A percentile compares a stretch with the other conserved stretches of the same genome.
Evolutionary conservation across 2,797 vertebrate species (phyloP).

Genomic region (Eupleurogrammus muticus): DNA sequence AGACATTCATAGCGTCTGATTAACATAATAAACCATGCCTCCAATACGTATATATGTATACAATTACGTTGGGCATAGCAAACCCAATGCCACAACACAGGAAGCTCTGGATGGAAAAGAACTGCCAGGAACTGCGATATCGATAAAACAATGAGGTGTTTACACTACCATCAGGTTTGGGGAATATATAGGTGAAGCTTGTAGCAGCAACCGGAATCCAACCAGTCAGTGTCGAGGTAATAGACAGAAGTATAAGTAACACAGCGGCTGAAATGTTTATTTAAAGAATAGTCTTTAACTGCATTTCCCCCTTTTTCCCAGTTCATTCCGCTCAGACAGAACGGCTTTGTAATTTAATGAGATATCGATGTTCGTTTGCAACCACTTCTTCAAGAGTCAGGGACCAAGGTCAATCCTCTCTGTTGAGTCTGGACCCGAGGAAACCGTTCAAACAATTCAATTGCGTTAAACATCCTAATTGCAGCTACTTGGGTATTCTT

Average conservation of each 20-base stretch:
- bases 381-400: background rate
- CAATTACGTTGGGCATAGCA: too few species aligned
- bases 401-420: background rate
- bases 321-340: constrained; percentile 1
- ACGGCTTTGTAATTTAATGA: background rate
- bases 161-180: background rate
- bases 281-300: background rate
- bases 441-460: background rate
- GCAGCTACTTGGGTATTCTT: background rate
- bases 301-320: background rate
- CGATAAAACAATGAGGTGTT: background rate
- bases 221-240: background rate
- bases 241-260: background rate
- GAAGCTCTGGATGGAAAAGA: background rate
- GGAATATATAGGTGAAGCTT: too few species aligned
- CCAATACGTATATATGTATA: too few species aligned
- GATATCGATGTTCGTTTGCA: background rate
- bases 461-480: background rate
- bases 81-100: background rate
- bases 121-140: background rate
- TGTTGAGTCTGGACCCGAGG: background rate
- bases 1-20: too few species aligned
- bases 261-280: constrained; percentile 10
- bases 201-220: background rate
- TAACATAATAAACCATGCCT: too few species aligned